Evolutionary conservation across 2,888 invertebrate genomes (phyloP).

Genomic region (Scaptodrosophila latifasciaeformis): DNA sequence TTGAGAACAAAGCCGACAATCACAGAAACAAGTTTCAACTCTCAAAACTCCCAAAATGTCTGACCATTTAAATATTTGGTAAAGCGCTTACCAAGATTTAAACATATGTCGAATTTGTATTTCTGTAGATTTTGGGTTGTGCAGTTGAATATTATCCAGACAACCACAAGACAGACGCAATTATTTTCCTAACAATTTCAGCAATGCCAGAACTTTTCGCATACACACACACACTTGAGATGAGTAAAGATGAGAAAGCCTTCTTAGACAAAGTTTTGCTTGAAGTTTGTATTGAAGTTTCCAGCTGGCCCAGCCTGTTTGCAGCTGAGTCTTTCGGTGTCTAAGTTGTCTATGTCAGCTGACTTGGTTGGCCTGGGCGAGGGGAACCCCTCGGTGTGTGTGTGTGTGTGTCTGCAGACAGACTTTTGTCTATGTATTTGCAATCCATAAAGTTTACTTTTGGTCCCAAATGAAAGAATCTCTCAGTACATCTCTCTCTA

Average conservation of each 20-base stretch:
- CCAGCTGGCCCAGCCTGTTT: constrained; percentile 3
- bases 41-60: background rate
- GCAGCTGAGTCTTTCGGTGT: background rate
- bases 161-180: constrained; percentile 57
- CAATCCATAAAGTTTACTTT: constrained; percentile 58
- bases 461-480: constrained; percentile 6
- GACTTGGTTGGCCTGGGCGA: too few relatives aligned
- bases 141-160: constrained; percentile 14
- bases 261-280: constrained; percentile 38
- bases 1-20: background rate
- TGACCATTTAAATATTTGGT: constrained; percentile 43
- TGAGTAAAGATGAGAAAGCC: too few relatives aligned
- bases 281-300: constrained; percentile 48
- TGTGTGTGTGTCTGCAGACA: background rate
- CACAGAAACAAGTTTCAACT: too few relatives aligned
- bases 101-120: background rate
- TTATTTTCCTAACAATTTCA: constrained; percentile 59
- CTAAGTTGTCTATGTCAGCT: too few relatives aligned
- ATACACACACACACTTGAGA: constrained; percentile 33
- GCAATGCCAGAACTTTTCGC: constrained; percentile 47
- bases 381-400: background rate
- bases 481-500: constrained; percentile 4
- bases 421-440: constrained; percentile 38
- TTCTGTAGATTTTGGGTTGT: too few relatives aligned
- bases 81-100: constrained; percentile 15